Evolutionary conservation across 1,140 invertebrate genomes (phyloP), one percentile per base, ranked within the genome.

Genomic region (Cydia pomonella): DNA sequence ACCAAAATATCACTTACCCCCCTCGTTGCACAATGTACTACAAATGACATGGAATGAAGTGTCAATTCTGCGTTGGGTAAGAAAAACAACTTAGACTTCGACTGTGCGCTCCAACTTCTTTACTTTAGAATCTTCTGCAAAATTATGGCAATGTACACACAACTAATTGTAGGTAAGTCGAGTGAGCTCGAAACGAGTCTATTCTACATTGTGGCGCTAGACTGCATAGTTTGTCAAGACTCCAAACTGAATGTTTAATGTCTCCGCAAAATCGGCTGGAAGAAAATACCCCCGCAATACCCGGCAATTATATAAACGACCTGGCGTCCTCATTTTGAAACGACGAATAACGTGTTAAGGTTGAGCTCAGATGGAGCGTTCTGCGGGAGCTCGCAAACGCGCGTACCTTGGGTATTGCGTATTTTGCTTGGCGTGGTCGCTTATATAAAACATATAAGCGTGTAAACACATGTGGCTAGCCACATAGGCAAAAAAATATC

Each of bases 231-330:
- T 69, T 69, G 64, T 69, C 64, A 69, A n/a, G 64, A 38, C n/a
- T 18, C 64, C 33, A 69, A 69, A 33, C 29, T 69, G 64, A 69
- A 69, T 69, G 27, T 69, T 69, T 33, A 38, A 69, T 69, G 64
- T 10, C 33, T 0, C 64, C 64, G 64, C 64, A 27, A 27, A 69
- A 69, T 69, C 64, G 64, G 29, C n/a, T 38, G 29, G 64, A 69
- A 69, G 64, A 66, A 66, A 66, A 66, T 21, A n/a, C n/a, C n/a
- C n/a, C n/a, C n/a, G 64, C 41, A 33, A 69, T 69, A 69, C 64
- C 64, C 64, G n/a, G 64, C 64, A 69, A 69, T 69, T 69, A 69
- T 59, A 59, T 59, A 23, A 59, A 59, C 53, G 53, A 23, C 53
- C 53, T 18, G 47, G 12, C 16, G 47, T 12, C 21, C 53, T 59